Evolutionary conservation across 2,113 vertebrate species (phyloP).

Genomic region (Pachycephala philippinensis): DNA sequence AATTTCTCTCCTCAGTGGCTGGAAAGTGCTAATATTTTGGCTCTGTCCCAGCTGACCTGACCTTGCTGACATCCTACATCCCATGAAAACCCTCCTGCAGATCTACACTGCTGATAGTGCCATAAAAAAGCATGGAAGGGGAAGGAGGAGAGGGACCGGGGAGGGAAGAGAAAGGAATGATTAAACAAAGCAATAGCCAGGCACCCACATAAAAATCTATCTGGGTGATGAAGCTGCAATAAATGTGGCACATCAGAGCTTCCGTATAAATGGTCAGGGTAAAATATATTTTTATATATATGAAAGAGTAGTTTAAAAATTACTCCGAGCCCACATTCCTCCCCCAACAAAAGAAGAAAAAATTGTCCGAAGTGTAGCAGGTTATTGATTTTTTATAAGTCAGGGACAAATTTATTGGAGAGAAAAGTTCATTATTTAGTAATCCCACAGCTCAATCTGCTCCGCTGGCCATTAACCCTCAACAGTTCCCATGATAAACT

Average conservation of each 20-base stretch:
- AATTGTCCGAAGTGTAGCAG: not conserved
- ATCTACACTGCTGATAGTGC: not conserved
- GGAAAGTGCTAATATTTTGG: not conserved
- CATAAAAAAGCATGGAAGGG: not conserved
- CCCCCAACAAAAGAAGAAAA: not conserved
- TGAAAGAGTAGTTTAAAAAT: conserved; percentile 27
- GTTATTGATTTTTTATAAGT: conserved; percentile 60
- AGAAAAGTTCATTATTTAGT: conserved; percentile 65
- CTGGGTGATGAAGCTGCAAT: conserved; percentile 46
- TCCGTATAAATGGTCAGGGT: not conserved
- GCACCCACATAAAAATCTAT: conserved; percentile 49
- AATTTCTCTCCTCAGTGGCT: not conserved
- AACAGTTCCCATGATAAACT: conserved; percentile 35
- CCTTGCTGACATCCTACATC: not conserved
- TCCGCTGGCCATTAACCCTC: conserved; percentile 56
- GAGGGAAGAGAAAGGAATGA: conserved; percentile 23
- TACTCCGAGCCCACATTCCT: not conserved
- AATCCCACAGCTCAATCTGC: conserved; percentile 54
- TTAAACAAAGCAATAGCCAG: conserved; percentile 54
- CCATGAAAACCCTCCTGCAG: not conserved
- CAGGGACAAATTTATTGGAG: conserved; percentile 53
- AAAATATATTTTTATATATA: conserved; percentile 3
- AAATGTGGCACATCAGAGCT: conserved; percentile 40
- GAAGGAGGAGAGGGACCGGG: not conserved
- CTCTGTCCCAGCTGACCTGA: conserved; percentile 33